Evolutionary conservation across 2,113 vertebrate species (phyloP), one percentile per base, ranked within the genome.

Genomic region (Neoarius graeffei): DNA sequence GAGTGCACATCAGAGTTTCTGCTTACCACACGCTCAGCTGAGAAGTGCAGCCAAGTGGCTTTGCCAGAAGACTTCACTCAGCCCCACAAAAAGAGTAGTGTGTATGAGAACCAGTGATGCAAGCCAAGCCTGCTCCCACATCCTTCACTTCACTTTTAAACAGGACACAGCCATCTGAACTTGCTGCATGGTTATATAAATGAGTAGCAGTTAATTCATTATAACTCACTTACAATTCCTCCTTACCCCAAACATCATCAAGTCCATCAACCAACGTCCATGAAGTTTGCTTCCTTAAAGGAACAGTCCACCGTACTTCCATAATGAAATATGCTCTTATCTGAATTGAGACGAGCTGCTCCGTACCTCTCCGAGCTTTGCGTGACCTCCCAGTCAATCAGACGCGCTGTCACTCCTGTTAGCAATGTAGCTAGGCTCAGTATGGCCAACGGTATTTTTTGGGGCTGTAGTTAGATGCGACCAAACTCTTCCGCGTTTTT

Each of bases 1-100:
- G 81, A 84, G 67, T 35, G 81, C 59, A 60, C 81, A 66, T 84
- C 81, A 84, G 86, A 76, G 81, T 83, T 64, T 50, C 48, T 83
- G 81, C 57, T 83, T 69, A 73, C 76, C 66, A 60, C 80, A 83
- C 86, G 80, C 80, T 83, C 23, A 86, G 80, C 35, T 83, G 15
- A 54, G 69, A 73, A 59, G 56, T 13, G 57, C 69, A 52, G 86
- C 86, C 86, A 83, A 83, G 56, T 54, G 35, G 23, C 17, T 83
- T 71, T 74, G 86, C 86, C 80, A 83, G 60, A n/a, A 83, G 54
- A 73, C 54, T 87, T 59, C 19, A 74, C 56, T 54, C 54, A 87
- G 52, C 48, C 64, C 64, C 27, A 54, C n/a, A 66, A 76, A 79
- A 27, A 56, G 57, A 7, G 25, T 73, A 50, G 57, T 66, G 59